Evolutionary conservation across 2,888 invertebrate species (phyloP), one percentile per base, ranked within the genome.

Genomic region (Ctenicera cuprea): DNA sequence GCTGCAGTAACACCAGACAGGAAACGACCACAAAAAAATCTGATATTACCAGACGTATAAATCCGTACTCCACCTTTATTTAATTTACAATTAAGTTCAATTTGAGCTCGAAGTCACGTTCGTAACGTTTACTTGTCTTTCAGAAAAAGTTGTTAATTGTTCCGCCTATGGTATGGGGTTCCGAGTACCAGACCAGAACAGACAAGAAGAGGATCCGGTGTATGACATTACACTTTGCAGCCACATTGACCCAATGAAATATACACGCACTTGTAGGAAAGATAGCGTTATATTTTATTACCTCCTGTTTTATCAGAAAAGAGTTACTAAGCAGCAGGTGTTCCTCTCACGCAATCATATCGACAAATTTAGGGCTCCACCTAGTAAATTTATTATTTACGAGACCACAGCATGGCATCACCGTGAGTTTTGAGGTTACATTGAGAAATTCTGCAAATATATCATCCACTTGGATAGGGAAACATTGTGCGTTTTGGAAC

Each of bases 181-280:
- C n/a, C 14, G 48, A 18, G 69, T 62, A 69, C 7, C 48, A 69
- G 69, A 69, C 69, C 62, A 62, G 14, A 69, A 69, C 69, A 38
- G 30, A 54, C 57, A 30, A 0, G 66, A 30, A 67, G 66, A 57
- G 38, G 67, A 67, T 67, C 67, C 67, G 57, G 57, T 26, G 54
- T 57, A 67, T 67, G 59, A 45, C 37, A 26, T 67, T 67, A 67
- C 67, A 67, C 18, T 65, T 26, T 37, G 41, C 59, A 20, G 16
- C 16, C 43, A n/a, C 57, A 26, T 22, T 18, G 22, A 11, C 22
- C 9, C 50, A 11, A 12, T 50, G 20, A 22, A 22, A 30, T 14
- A 54, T 54, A 22, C n/a, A 30, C 20, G 54, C 30, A 54, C 54
- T 50, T 11, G 18, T 12, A 22, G 33, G 33, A 43, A n/a, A 22